Percentiles rank a stretch among this genome's conserved stretches.
These are phyloP conservation scores for Melanostoma mellinum DNA, from an alignment of 2,888 invertebrate species.

Conservation along the genomic window DNA sequence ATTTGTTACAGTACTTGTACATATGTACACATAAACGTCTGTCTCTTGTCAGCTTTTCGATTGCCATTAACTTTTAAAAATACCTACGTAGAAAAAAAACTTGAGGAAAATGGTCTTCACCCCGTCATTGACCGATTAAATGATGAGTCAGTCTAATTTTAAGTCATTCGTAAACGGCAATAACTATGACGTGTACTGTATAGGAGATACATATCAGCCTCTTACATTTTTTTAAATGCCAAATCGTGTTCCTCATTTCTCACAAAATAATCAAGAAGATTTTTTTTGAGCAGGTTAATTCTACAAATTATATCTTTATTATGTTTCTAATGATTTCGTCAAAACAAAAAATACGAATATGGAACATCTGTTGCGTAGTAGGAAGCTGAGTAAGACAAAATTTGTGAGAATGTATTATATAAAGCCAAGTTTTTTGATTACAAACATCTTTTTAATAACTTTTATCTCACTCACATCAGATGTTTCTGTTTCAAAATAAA, in stretches of 20 bases:
- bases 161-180: slow-evolving; percentile 11
- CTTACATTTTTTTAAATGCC: background rate
- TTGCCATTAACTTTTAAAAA: background rate
- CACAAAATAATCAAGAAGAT: background rate
- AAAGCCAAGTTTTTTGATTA: too few relatives aligned
- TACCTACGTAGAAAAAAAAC: slow-evolving; percentile 8
- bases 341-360: background rate
- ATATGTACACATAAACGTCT: background rate
- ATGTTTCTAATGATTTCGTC: too few relatives aligned
- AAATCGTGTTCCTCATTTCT: too few relatives aligned
- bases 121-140: slow-evolving; percentile 17
- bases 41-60: slow-evolving; percentile 4
- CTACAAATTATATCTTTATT: too few relatives aligned
- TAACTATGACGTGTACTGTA: slow-evolving; percentile 26
- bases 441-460: too few relatives aligned
- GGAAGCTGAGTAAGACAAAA: background rate
- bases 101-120: background rate
- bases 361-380: slow-evolving; percentile 23
- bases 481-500: too few relatives aligned
- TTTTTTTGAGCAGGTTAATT: background rate
- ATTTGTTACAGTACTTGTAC: slow-evolving; percentile 7
- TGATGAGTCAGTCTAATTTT: slow-evolving; percentile 33
- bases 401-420: background rate
- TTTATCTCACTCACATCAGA: too few relatives aligned
- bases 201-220: slow-evolving; percentile 5